These are phyloP conservation scores for Habrosyne pyritoides DNA, from an alignment of 2,888 invertebrate species.

Conservation along the genomic window DNA sequence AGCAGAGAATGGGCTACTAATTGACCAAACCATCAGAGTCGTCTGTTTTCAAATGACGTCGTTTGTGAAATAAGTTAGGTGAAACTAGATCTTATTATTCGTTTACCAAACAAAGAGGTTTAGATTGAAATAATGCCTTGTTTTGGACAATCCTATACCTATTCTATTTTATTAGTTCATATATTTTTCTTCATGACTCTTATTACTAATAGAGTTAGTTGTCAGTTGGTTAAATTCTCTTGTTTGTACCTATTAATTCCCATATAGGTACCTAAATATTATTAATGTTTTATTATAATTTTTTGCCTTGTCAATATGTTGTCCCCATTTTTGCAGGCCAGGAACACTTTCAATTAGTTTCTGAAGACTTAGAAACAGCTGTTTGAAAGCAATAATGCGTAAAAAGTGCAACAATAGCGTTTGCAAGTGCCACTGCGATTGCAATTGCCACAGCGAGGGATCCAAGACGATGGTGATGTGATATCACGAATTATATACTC, in stretches of 20 bases:
- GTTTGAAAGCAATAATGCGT: conserved; percentile 57
- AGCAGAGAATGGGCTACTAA: background rate
- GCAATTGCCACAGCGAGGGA: background rate
- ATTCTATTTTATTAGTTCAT: background rate
- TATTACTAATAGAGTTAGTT: background rate
- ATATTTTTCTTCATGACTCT: background rate
- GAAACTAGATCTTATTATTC: background rate
- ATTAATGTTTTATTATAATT: background rate
- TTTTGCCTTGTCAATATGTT: conserved; percentile 13
- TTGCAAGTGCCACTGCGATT: conserved; percentile 9
- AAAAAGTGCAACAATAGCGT: no score
- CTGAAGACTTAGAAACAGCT: conserved; percentile 79
- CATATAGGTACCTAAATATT: no score
- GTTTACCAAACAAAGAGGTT: background rate
- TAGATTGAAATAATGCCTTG: background rate
- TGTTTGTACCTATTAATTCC: no score
- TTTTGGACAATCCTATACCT: background rate
- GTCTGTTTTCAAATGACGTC: background rate
- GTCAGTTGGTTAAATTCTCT: no score
- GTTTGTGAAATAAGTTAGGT: background rate
- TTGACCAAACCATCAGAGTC: background rate
- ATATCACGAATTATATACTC: conserved; percentile 32
- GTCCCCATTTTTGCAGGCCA: conserved; percentile 67
- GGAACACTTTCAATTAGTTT: conserved; percentile 81
- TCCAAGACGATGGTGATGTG: conserved; percentile 8